Conservation (phyloP, 2,888 invertebrate genomes). For the Orthosia gothica region DNA sequence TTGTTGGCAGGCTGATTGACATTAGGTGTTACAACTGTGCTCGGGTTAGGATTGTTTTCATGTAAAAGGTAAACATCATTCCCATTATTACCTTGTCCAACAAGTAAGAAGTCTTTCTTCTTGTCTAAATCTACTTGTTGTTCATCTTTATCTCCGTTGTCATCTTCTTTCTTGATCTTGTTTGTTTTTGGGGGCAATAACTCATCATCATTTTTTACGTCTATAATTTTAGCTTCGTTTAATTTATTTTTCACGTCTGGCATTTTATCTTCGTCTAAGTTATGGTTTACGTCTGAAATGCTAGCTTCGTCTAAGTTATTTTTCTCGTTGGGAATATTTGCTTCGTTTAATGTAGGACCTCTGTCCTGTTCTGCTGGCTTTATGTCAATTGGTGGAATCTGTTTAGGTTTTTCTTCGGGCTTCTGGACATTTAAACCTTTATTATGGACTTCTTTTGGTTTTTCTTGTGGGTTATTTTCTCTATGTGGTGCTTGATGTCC, state of each 20-base stretch:
- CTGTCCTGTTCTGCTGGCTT: not conserved
- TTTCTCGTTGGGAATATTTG: not conserved
- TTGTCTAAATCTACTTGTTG: constrained; percentile 22
- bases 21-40: constrained; percentile 15
- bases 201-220: constrained; percentile 3
- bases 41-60: constrained; percentile 53
- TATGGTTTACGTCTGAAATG: not conserved
- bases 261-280: not conserved
- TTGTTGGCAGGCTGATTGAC: constrained; percentile 44
- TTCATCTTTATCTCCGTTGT: not conserved
- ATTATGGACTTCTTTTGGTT: not conserved
- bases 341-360: not conserved
- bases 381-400: not conserved
- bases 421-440: not conserved
- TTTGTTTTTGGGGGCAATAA: constrained; percentile 48
- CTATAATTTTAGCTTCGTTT: not conserved
- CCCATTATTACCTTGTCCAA: constrained; percentile 47
- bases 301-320: not conserved
- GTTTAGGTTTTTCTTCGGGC: not conserved
- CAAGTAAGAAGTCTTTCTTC: constrained; percentile 58
- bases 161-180: constrained; percentile 24
- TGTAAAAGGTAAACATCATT: constrained; percentile 59
- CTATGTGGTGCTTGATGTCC: not conserved
- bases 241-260: not conserved
- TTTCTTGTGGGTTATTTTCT: not conserved